Conservation (phyloP, 2,113 vertebrate species). For the Calidris pugnax region DNA sequence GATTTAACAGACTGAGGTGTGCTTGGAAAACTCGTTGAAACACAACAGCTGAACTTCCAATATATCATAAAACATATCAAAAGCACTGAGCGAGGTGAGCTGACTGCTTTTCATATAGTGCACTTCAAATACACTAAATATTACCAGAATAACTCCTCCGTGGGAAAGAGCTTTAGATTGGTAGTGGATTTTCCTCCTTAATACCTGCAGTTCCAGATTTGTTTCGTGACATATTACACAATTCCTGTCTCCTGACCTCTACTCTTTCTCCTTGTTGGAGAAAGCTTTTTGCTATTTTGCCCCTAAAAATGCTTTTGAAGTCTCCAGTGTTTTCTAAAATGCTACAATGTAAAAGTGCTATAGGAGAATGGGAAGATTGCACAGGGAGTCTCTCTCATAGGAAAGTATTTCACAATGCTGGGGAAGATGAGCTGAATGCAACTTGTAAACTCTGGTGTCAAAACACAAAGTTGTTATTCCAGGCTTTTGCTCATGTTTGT, state of each 20-base stretch:
- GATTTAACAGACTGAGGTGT: background rate
- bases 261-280: background rate
- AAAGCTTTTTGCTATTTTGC: background rate
- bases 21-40: background rate
- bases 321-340: background rate
- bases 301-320: background rate
- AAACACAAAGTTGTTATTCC: background rate
- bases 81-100: background rate
- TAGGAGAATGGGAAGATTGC: background rate
- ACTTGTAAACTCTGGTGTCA: background rate
- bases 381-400: background rate
- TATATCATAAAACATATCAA: background rate
- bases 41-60: background rate
- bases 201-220: background rate
- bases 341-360: background rate
- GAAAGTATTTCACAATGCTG: background rate
- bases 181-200: background rate
- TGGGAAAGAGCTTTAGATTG: background rate
- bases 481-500: background rate
- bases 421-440: background rate
- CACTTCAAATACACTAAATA: background rate
- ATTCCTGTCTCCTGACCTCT: background rate
- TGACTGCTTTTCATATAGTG: background rate
- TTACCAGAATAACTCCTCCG: background rate
- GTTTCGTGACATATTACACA: background rate